Base-by-base conservation (phyloP, 2,797 vertebrate species). In the Chaunax sp. region DNA sequence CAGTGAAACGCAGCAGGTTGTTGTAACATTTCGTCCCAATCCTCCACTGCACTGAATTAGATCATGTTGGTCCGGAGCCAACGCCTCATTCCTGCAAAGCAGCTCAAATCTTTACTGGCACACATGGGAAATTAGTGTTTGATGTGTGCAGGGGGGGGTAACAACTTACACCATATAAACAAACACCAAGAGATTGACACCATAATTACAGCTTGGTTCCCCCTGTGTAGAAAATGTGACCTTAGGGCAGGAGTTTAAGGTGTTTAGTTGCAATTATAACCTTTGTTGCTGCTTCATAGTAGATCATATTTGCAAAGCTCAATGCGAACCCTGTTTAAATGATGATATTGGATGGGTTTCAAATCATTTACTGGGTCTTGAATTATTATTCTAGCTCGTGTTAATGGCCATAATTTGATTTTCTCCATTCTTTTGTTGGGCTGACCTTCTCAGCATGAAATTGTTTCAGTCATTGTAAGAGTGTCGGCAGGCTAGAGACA, bases 11-110 rank as follows among this genome's bases (percentile, higher is more conserved):
- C 70, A 65, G 72, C 56, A 47, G 49, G 65, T 75, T 55, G 66
- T 56, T 75, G 45, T 72, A 72, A 80, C 79, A 46, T 67, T 75
- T 69, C 64, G 57, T 80, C 49, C 65, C 7, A n/a, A 0, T 30
- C 41, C 26, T 49, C 45, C 13, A 30, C 26, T 14, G 22, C 49
- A 77, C 12, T 70, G 58, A 81, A 78, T 79, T 65, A 59, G 30
- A 73, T 60, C 28, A 64, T 57, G 35, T 26, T 30, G 38, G 18
- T 49, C 35, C n/a, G 18, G 26, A 26, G 38, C 53, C 56, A 51
- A 35, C 44, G 4, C 49, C 74, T 67, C 1, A 50, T 51, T 59
- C 19, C 38, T 47, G 13, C 30, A 10, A 13, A 35, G 19, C 41
- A 40, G 44, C 56, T 75, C 14, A 53, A 51, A 62, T 69, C 20